These are phyloP conservation scores for Agonopterix alstromeriana DNA, from an alignment of 2,888 invertebrate species.

Conservation along the genomic window DNA sequence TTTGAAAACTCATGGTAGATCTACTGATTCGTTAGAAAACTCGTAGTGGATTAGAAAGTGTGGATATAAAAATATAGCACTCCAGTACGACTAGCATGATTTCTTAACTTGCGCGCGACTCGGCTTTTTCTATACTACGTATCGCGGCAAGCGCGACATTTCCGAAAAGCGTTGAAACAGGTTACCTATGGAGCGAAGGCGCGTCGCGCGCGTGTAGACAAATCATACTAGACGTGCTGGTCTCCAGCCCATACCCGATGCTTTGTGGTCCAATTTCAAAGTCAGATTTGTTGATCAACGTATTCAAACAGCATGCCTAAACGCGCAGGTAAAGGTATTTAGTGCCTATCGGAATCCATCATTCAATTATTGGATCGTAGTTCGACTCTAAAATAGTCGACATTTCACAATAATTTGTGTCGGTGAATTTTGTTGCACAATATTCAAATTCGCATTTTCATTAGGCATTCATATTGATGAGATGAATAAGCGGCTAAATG, in stretches of 20 bases:
- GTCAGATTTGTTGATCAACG: neutral
- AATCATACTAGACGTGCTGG: no score
- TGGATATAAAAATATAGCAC: neutral
- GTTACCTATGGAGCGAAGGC: no score
- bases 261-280: neutral
- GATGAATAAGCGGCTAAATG: constrained; percentile 50
- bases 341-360: constrained; percentile 42
- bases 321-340: constrained; percentile 13
- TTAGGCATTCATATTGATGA: constrained; percentile 54
- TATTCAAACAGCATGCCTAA: constrained; percentile 8
- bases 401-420: constrained; percentile 26
- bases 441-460: constrained; percentile 60
- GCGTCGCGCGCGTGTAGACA: no score
- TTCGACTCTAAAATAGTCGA: constrained; percentile 24
- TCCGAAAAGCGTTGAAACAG: no score
- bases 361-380: constrained; percentile 42
- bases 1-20: no score
- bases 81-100: no score
- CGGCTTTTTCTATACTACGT: no score
- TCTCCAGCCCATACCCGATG: no score
- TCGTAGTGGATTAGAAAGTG: neutral
- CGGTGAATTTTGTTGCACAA: constrained; percentile 44
- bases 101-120: no score
- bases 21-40: neutral
- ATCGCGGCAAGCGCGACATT: no score